Conservation (phyloP, 2,888 invertebrate genomes). For the Mesochorus sp. region DNA sequence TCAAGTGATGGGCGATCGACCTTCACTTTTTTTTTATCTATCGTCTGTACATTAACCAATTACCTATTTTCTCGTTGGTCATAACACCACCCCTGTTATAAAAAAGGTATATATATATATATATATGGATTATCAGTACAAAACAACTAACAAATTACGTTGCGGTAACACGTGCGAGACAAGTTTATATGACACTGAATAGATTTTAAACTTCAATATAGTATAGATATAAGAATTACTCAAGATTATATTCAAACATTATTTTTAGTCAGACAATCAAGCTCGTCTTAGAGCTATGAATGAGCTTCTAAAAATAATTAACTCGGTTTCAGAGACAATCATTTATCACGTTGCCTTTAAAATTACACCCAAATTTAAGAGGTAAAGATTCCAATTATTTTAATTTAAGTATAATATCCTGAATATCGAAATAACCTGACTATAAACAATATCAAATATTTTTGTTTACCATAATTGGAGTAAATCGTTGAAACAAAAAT, state of each 20-base stretch:
- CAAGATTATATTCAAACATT: conserved; percentile 18
- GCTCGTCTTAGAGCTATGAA: background rate
- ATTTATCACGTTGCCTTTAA: no score
- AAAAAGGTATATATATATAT: conserved; percentile 19
- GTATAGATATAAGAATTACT: background rate
- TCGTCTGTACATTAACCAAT: conserved; percentile 23
- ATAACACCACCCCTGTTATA: conserved; percentile 4
- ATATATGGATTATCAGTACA: background rate
- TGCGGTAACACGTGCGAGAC: background rate
- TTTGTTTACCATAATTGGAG: no score
- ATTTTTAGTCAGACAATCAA: conserved; percentile 9
- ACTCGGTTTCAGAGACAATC: no score
- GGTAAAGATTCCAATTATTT: no score
- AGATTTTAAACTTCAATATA: conserved; percentile 7
- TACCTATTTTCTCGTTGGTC: conserved; percentile 42
- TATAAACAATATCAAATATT: no score
- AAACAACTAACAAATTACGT: conserved; percentile 30
- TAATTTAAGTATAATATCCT: no score
- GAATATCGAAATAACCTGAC: no score
- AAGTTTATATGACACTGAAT: conserved; percentile 14
- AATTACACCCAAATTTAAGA: no score
- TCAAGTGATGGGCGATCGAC: conserved; percentile 30
- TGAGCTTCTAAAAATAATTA: background rate
- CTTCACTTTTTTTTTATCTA: background rate
- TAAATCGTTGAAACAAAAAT: no score